A percentile compares a stretch with the other conserved stretches of the same genome.
These are phyloP conservation scores for Proisotoma minuta DNA, from an alignment of 2,888 invertebrate species.

Conservation along the genomic window DNA sequence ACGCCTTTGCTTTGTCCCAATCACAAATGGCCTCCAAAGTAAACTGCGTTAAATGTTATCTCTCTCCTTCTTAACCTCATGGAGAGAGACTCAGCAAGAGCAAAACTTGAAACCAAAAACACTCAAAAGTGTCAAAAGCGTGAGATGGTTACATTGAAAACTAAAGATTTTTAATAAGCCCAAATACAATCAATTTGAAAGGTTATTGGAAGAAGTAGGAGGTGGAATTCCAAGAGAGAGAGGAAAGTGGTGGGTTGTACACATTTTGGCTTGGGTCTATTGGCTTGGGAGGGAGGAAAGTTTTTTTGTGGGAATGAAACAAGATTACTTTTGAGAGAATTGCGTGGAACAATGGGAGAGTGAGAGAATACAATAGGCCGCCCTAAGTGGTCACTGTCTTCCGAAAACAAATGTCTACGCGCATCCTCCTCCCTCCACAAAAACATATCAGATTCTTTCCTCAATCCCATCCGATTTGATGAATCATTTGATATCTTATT, in stretches of 20 bases:
- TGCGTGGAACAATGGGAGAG: slow-evolving; percentile 8
- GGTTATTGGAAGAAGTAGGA: background rate
- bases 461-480: too few relatives aligned
- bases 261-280: background rate
- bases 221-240: background rate
- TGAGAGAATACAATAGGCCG: slow-evolving; percentile 35
- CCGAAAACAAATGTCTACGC: slow-evolving; percentile 32
- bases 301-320: background rate
- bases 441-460: too few relatives aligned
- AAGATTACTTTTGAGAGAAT: slow-evolving; percentile 8
- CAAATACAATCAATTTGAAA: background rate
- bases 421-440: slow-evolving; percentile 16
- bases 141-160: too few relatives aligned
- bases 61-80: background rate
- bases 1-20: background rate
- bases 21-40: too few relatives aligned
- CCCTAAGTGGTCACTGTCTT: slow-evolving; percentile 41
- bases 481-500: too few relatives aligned
- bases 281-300: background rate
- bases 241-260: background rate
- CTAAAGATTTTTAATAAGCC: too few relatives aligned
- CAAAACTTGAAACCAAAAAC: too few relatives aligned
- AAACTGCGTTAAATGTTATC: background rate
- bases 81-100: background rate
- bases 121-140: too few relatives aligned